Percentiles rank a stretch among this genome's conserved stretches.
phyloP scores from a whole-genome alignment of 2,888 invertebrate species.

The Marasmarcha lunaedactyla region DNA sequence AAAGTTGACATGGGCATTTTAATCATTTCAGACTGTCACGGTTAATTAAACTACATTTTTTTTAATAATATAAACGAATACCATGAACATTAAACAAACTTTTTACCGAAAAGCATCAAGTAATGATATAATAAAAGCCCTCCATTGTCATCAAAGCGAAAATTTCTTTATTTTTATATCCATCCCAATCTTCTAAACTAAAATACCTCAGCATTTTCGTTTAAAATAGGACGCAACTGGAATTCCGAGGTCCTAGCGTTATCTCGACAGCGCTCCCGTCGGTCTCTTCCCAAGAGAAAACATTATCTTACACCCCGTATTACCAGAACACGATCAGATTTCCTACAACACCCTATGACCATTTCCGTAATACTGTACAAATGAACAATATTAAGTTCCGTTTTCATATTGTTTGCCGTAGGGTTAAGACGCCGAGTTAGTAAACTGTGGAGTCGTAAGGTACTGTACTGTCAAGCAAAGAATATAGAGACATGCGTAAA shows the following conservation, averaged over 20 bases:
- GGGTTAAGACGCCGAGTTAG: neutral
- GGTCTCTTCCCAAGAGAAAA: conserved; percentile 36
- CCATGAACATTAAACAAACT: too few relatives aligned
- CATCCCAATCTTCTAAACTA: conserved; percentile 44
- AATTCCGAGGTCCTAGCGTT: conserved; percentile 44
- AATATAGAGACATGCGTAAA: too few relatives aligned
- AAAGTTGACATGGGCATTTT: too few relatives aligned
- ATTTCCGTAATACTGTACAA: conserved; percentile 27
- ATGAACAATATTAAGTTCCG: conserved; percentile 31
- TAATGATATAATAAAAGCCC: too few relatives aligned
- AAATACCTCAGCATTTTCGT: conserved; percentile 25
- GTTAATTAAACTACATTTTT: too few relatives aligned
- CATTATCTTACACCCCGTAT: conserved; percentile 42
- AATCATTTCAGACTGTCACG: too few relatives aligned
- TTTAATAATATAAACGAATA: too few relatives aligned
- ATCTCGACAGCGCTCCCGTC: conserved; percentile 28
- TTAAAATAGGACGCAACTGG: conserved; percentile 21
- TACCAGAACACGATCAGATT: conserved; percentile 39
- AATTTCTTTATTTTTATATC: too few relatives aligned
- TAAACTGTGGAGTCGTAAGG: too few relatives aligned
- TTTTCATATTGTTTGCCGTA: conserved; percentile 15
- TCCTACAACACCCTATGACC: conserved; percentile 28
- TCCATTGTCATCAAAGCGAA: too few relatives aligned
- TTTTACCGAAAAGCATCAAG: too few relatives aligned
- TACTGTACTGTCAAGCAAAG: too few relatives aligned